Conservation (phyloP, 2,113 vertebrate species). For the Podocnemis expansa region DNA sequence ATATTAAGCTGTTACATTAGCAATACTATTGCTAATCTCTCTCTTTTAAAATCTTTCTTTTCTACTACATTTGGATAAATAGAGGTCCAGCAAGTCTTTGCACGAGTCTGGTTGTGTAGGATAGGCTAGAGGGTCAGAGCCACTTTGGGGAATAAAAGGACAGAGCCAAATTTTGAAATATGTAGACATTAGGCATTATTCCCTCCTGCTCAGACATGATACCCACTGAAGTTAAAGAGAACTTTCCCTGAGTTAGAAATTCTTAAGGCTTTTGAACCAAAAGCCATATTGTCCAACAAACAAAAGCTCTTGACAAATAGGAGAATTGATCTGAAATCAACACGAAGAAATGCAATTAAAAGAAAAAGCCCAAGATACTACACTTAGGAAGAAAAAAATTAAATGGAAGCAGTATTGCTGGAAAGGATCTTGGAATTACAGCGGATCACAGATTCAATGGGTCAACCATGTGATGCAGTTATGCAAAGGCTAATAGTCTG, state of each 20-base stretch:
- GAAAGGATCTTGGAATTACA: not conserved
- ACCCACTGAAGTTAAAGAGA: accelerated
- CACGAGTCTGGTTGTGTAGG: accelerated
- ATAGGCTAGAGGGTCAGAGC: not conserved
- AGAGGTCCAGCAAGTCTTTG: not conserved
- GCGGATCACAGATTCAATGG: not conserved
- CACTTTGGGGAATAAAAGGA: not conserved
- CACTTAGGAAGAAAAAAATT: not conserved
- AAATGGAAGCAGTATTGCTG: not conserved
- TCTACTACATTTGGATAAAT: accelerated
- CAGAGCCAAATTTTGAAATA: not conserved
- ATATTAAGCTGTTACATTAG: accelerated
- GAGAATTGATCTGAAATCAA: not conserved
- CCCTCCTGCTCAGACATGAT: not conserved
- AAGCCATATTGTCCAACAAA: not conserved
- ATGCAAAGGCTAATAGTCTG: not conserved
- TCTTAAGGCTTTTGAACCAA: accelerated
- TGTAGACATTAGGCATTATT: not conserved
- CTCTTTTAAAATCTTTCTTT: not conserved
- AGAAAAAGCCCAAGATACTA: not conserved
- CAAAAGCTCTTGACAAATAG: not conserved
- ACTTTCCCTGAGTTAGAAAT: accelerated
- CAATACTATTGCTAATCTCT: not conserved
- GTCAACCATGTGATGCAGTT: not conserved
- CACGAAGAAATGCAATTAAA: not conserved